Conservation (phyloP, 2,797 vertebrate species). For the Ciconia nigra region DNA sequence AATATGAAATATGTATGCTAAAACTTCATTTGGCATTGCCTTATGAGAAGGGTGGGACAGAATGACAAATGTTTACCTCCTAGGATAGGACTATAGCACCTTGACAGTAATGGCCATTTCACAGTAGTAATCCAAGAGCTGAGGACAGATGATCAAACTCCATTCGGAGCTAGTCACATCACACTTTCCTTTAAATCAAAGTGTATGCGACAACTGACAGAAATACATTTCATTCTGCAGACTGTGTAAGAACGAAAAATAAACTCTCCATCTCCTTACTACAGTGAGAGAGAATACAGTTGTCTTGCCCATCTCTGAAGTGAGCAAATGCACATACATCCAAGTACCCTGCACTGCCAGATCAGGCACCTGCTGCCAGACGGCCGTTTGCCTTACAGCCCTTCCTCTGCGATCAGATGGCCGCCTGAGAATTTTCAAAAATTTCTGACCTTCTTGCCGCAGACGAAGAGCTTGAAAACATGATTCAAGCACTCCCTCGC, state of each 20-base stretch:
- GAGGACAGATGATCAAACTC: fast-evolving
- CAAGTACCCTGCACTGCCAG: fast-evolving
- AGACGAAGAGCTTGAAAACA: neutral
- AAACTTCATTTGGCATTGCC: neutral
- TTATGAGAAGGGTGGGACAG: neutral
- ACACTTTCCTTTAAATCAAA: neutral
- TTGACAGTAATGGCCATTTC: fast-evolving
- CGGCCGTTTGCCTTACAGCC: fast-evolving
- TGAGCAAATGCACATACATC: fast-evolving
- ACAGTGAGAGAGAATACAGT: neutral
- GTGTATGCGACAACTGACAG: fast-evolving
- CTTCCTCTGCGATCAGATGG: fast-evolving
- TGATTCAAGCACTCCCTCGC: neutral
- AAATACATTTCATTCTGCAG: too few species aligned
- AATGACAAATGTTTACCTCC: neutral
- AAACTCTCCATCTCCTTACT: neutral
- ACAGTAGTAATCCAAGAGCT: fast-evolving
- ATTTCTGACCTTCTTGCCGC: neutral
- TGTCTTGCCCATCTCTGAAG: fast-evolving
- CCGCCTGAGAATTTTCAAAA: fast-evolving
- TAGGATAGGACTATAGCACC: neutral
- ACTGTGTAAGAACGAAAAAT: fast-evolving
- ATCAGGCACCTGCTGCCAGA: fast-evolving
- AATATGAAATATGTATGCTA: neutral
- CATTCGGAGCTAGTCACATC: neutral